Conservation (phyloP, 1,140 invertebrate genomes). For the Rhyzopertha dominica region DNA sequence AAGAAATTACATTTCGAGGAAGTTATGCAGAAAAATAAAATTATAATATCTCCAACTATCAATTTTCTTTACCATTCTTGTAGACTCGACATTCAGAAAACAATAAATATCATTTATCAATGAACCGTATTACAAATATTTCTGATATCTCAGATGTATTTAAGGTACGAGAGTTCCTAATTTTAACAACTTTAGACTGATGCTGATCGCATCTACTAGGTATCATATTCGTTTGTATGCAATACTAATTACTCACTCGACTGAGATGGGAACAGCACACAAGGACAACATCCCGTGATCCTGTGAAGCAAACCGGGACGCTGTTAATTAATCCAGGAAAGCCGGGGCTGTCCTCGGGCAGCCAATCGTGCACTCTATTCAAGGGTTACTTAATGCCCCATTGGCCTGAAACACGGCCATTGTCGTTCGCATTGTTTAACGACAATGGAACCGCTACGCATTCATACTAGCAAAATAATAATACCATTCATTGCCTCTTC, state of each 20-base stretch:
- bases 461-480: too few species aligned
- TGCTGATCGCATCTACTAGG: constrained; percentile 8
- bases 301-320: constrained; percentile 25
- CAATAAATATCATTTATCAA: too few species aligned
- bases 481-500: too few species aligned
- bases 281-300: constrained; percentile 29
- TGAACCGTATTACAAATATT: too few species aligned
- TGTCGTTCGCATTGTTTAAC: constrained; percentile 31
- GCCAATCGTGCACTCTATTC: constrained; percentile 29
- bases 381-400: constrained; percentile 37
- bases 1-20: too few species aligned
- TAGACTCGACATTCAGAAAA: too few species aligned
- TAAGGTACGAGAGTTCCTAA: neutral
- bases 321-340: constrained; percentile 33
- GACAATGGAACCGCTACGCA: constrained; percentile 31
- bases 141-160: neutral
- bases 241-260: constrained; percentile 8
- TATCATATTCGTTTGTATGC: constrained; percentile 14
- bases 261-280: constrained; percentile 11
- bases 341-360: constrained; percentile 33
- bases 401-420: constrained; percentile 37
- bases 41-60: too few species aligned
- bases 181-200: constrained; percentile 7
- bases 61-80: too few species aligned
- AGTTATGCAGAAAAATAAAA: too few species aligned